Conservation (phyloP, 2,113 vertebrate species). For the Lasiurus borealis region DNA sequence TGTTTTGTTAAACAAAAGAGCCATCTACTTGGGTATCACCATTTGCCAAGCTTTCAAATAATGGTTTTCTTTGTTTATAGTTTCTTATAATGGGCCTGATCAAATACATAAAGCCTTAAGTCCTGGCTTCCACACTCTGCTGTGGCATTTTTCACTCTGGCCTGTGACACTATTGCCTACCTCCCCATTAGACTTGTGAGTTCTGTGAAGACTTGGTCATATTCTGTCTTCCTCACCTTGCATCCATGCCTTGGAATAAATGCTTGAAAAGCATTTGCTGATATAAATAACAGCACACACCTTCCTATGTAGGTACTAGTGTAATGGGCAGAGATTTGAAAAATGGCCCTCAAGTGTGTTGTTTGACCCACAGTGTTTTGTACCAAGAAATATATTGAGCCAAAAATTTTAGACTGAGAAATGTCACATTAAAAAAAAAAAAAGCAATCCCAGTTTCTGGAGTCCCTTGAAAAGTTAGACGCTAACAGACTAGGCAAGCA, state of each 20-base stretch:
- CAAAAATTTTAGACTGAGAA: slow-evolving; percentile 42
- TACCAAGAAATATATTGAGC: slow-evolving; percentile 42
- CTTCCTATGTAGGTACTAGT: not conserved
- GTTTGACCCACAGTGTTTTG: slow-evolving; percentile 26
- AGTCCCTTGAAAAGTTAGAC: slow-evolving; percentile 32
- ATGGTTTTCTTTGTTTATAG: slow-evolving; percentile 54
- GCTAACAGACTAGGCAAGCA: not conserved
- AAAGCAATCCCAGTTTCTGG: slow-evolving; percentile 6
- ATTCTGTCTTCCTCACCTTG: slow-evolving; percentile 47
- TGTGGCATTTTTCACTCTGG: slow-evolving; percentile 13
- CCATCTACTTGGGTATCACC: slow-evolving; percentile 47
- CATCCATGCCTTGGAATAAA: not conserved
- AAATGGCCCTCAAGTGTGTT: not conserved
- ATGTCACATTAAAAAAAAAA: slow-evolving; percentile 1
- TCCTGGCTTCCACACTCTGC: not conserved
- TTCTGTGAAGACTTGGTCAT: not conserved
- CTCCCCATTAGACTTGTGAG: not conserved
- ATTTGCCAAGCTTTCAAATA: slow-evolving; percentile 57
- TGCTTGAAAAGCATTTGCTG: slow-evolving; percentile 32
- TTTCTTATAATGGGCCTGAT: slow-evolving; percentile 37
- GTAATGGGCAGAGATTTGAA: slow-evolving; percentile 26
- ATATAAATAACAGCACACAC: not conserved
- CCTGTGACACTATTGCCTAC: not conserved
- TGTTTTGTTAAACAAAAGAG: slow-evolving; percentile 77
- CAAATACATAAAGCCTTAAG: slow-evolving; percentile 4